Base-by-base conservation (phyloP, 2,888 invertebrate species). In the Axea sp. region DNA sequence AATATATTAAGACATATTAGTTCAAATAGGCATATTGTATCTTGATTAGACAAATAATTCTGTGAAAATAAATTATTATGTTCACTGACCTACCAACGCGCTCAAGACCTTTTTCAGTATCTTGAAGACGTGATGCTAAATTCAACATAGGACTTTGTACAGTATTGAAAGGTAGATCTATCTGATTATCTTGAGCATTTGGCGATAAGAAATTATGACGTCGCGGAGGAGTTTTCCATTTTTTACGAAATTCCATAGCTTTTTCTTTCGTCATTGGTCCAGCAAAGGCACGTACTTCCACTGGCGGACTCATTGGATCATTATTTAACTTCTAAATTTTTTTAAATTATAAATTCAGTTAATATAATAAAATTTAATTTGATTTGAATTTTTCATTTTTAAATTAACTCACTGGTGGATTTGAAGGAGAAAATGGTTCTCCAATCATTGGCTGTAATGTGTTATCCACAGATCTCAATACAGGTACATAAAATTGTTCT, bases 81-180 rank as follows among this genome's bases (percentile, higher is more conserved):
- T 24, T 14, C 43, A 72, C 72, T 79, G 81, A 92, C 89, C 94
- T 91, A 73, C 96, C 97, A 31, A 95, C 91, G 78, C 92, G 88
- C 87, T 98, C 97, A n/a, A 97, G 89, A 0, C 97, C 97, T 84
- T 97, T 97, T 64, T 94, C 93, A 19, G 92, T 90, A 84, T 97
- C 97, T 45, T 91, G 89, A 5, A 95, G 88, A 33, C 93, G 79
- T 22, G 81, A 67, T 3, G 78, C 49, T 53, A 81, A 64, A 71
- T 78, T 81, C 6, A 47, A 51, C n/a, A 74, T 41, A 12, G 72
- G 65, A 49, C 57, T 76, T 15, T 51, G 57, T 22, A 51, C 26
- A 41, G 30, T 47, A 31, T 28, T 72, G 1, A 57, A 33, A 0
- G 26, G 15, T 31, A 71, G 37, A 8, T 73, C 35, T 0, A 74